Base-by-base conservation (phyloP, 2,113 vertebrate genomes). In the Psilopsiagon aurifrons region DNA sequence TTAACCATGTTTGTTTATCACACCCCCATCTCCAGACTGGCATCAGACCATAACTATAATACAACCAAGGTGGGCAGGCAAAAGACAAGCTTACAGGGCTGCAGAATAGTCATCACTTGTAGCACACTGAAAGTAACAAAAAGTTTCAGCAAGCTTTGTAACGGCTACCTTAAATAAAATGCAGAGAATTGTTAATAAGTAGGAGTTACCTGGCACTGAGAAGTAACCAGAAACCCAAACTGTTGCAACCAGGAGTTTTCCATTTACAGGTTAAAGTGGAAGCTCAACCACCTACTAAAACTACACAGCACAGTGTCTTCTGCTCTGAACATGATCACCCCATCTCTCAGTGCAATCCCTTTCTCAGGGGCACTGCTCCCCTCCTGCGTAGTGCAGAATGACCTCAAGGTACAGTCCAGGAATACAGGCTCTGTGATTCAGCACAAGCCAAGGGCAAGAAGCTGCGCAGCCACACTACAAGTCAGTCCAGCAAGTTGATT, bases 221-320 rank as follows among this genome's bases (percentile, higher is more conserved):
- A n/a, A 57, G 47, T 5, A 80, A 84, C 17, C 6, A 19, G 28
- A 59, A 23, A 28, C 31, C 33, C 49, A 37, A 52, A 62, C 5
- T 31, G 29, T 52, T 55, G n/a, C 60, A 82, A 74, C 41, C 19
- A 57, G 0, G 0, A 18, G 2, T 63, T 59, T 43, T 17, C 23
- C 51, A 33, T 39, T 67, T 41, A 22, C 46, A 24, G 17, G 5
- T 9, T 23, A 24, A n/a, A 86, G 25, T 1, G 12, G 49, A 9
- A 54, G 37, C 0, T 0, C 16, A 28, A 73, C 6, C n/a, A 83
- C 69, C 11, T 60, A 8, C 43, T 41, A 17, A 22, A 41, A 4
- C 27, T 7, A n/a, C 0, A 0, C 8, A 31, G 70, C 24, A 7
- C 23, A 15, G 64, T 0, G 0, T 1, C 27, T n/a, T 3, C 39